These are phyloP conservation scores for Grammomys dolichurus DNA, from an alignment of 2,113 vertebrate species.

Conservation along the genomic window DNA sequence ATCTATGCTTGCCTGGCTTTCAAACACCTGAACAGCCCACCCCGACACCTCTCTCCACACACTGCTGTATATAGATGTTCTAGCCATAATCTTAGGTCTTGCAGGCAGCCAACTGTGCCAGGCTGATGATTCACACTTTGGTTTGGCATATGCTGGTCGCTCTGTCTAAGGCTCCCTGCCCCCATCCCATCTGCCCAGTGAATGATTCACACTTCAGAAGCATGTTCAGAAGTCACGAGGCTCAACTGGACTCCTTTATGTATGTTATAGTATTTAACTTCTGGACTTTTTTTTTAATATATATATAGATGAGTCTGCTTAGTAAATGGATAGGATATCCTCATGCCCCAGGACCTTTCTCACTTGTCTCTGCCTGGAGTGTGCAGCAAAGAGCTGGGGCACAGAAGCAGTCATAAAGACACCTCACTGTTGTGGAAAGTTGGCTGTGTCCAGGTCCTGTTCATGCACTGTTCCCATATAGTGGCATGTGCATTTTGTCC, in stretches of 20 bases:
- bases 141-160: neutral
- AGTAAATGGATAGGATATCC: neutral
- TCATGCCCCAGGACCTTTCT: neutral
- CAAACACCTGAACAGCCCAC: neutral
- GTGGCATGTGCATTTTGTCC: neutral
- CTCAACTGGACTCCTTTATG: neutral
- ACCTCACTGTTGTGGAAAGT: neutral
- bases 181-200: neutral
- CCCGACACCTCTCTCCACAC: neutral
- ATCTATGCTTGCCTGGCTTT: neutral
- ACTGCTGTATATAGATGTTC: constrained; percentile 1
- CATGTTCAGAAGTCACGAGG: neutral
- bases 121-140: neutral
- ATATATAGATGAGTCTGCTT: neutral
- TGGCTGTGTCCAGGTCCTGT: neutral
- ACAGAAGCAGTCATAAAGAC: neutral
- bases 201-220: neutral
- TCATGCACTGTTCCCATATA: neutral
- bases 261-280: neutral
- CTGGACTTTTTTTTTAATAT: too few species aligned
- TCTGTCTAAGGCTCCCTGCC: neutral
- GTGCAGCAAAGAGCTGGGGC: neutral
- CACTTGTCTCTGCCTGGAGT: neutral
- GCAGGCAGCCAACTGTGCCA: neutral
- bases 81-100: neutral